Conservation (phyloP, 1,140 invertebrate species). For the Heliconius melpomene region DNA sequence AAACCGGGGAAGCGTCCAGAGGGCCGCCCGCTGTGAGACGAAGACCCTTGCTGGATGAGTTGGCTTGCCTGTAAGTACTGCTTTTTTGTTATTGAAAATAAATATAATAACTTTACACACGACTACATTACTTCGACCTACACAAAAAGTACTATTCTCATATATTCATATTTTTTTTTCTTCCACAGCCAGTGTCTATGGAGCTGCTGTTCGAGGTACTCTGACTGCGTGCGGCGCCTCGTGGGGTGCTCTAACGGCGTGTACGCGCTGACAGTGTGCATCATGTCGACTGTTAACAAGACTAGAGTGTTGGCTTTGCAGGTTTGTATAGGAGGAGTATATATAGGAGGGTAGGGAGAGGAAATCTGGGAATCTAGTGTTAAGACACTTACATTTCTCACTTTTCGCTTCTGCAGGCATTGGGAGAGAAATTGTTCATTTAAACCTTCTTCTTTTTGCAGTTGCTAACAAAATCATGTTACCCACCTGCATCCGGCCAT, state of each 20-base stretch:
- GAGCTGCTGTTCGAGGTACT: conserved; percentile 88
- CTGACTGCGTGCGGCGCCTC: conserved; percentile 87
- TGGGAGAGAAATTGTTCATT: too few species aligned
- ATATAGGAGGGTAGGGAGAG: too few species aligned
- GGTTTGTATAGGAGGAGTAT: conserved; percentile 75
- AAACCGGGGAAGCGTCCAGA: conserved; percentile 79
- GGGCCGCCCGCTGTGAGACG: conserved; percentile 83
- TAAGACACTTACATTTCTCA: too few species aligned
- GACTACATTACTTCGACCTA: not conserved
- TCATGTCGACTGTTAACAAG: conserved; percentile 92
- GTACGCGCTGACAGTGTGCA: conserved; percentile 92
- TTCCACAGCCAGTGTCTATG: conserved; percentile 87
- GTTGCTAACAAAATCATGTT: conserved; percentile 89
- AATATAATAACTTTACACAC: too few species aligned
- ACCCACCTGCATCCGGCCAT: conserved; percentile 87
- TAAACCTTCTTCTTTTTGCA: conserved; percentile 59
- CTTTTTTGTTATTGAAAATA: too few species aligned
- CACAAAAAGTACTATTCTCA: not conserved
- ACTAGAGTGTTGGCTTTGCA: conserved; percentile 91
- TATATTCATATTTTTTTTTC: not conserved
- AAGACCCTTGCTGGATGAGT: conserved; percentile 91
- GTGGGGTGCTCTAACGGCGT: conserved; percentile 90
- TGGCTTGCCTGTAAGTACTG: conserved; percentile 88
- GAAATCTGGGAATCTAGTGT: too few species aligned
- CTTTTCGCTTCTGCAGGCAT: too few species aligned